Conservation (phyloP, 2,113 vertebrate genomes). For the Ochotona curzoniae region DNA sequence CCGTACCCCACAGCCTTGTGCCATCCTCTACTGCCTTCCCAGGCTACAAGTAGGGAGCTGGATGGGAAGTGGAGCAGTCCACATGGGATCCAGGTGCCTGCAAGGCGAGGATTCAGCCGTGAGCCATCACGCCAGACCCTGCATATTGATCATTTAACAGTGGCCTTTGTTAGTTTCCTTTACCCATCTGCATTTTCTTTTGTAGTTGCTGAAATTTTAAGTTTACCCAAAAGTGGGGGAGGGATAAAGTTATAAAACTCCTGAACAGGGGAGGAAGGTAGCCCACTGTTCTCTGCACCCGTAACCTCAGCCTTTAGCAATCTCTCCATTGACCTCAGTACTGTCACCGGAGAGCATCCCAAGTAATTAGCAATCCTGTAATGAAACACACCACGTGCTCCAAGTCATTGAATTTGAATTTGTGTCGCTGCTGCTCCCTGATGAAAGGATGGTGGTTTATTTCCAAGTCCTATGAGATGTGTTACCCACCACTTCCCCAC, state of each 20-base stretch:
- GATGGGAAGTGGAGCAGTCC: no score
- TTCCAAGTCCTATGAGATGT: background rate
- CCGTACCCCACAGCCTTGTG: no score
- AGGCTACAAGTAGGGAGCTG: no score
- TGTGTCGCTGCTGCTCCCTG: background rate
- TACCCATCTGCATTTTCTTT: constrained; percentile 13
- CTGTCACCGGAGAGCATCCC: background rate
- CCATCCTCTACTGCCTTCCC: no score
- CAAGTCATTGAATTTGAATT: constrained; percentile 6
- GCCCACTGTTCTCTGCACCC: background rate
- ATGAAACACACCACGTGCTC: background rate
- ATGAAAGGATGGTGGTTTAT: background rate
- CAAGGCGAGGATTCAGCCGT: no score
- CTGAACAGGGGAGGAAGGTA: background rate
- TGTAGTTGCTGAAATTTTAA: constrained; percentile 48
- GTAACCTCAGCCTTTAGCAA: background rate
- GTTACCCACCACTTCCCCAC: constrained; percentile 58
- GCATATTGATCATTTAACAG: background rate
- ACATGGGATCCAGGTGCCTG: no score
- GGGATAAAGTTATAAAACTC: background rate
- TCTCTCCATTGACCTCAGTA: background rate
- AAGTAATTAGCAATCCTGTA: background rate
- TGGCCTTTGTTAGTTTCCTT: constrained; percentile 22
- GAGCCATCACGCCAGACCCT: background rate
- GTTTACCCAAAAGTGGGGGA: background rate